Base-by-base conservation (phyloP, 2,797 vertebrate species). In the Falco cherrug region DNA sequence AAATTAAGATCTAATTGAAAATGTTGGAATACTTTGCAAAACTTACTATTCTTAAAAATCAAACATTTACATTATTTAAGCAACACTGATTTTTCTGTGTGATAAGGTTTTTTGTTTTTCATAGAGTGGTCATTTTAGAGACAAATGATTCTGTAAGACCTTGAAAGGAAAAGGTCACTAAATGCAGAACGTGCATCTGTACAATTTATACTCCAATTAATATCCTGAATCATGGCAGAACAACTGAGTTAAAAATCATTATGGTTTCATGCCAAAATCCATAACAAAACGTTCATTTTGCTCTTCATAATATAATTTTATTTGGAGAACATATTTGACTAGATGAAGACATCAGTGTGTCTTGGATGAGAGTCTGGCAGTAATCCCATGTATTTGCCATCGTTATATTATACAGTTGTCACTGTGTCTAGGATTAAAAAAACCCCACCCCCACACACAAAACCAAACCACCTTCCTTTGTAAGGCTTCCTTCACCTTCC, bases 251-350 rank as follows among this genome's bases (percentile, higher is more conserved):
- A 65, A 94, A 93, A 93, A 95, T 86, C 79, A 31, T 60, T 57
- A 28, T 48, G 18, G 28, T 96, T 95, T 91, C 74, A 84, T 87
- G 91, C 91, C 83, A 95, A 76, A 95, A 95, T 90, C 91, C 11
- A 54, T 81, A 88, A 78, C 16, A 43, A 47, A 65, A 47, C 74
- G n/a, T 94, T 87, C 22, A 11, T 93, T 96, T 91, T 79, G 3
- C 35, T 80, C 47, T 60, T 37, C 51, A 56, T 84, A 93, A 77
- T 71, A 89, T 78, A 70, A 93, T 94, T 88, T 95, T 94, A 86
- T 94, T 89, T 90, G 87, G 67, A 79, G 80, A 91, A 60, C 16
- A 33, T 79, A 91, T 77, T 89, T 84, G 74, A 88, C 63, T 93
- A 79, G 83, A 84, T 87, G 69, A 93, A 88, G 85, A 84, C n/a